Conservation (phyloP, 2,797 vertebrate species). For the Crenichthys baileyi region DNA sequence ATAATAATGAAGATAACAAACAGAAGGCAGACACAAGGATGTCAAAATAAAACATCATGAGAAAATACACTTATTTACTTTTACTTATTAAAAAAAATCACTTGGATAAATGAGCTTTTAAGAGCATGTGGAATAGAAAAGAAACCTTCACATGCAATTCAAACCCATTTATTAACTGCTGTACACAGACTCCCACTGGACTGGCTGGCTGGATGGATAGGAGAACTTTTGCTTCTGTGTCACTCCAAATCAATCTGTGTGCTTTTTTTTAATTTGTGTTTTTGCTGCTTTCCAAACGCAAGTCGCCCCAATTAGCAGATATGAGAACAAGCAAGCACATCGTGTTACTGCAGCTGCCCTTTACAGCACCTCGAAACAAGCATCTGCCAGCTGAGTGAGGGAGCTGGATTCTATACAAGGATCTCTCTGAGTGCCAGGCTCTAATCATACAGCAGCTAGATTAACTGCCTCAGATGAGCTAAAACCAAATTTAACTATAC, state of each 20-base stretch:
- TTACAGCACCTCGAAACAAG: not conserved
- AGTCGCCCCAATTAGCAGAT: constrained; percentile 28
- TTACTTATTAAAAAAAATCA: constrained; percentile 66
- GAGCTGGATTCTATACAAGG: not conserved
- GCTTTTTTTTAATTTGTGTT: not conserved
- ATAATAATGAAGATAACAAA: constrained; percentile 81
- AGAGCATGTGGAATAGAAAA: constrained; percentile 68
- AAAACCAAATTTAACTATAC: constrained; percentile 37
- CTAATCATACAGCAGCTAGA: too few relatives aligned
- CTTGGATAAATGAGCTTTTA: constrained; percentile 70
- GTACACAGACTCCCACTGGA: constrained; percentile 68
- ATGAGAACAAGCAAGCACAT: not conserved
- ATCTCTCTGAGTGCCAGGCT: not conserved
- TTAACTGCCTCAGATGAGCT: not conserved
- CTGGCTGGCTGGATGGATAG: constrained; percentile 36
- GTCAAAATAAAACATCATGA: constrained; percentile 70
- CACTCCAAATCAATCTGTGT: constrained; percentile 7
- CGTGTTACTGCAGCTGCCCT: not conserved
- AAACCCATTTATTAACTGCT: constrained; percentile 68
- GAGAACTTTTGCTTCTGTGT: constrained; percentile 17
- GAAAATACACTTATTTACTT: constrained; percentile 62
- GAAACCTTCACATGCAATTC: constrained; percentile 74
- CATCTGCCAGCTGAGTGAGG: not conserved
- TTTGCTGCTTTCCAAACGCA: constrained; percentile 10
- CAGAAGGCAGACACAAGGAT: constrained; percentile 77